phyloP scores from a whole-genome alignment of 2,888 invertebrate species.

The Melipona beecheii region DNA sequence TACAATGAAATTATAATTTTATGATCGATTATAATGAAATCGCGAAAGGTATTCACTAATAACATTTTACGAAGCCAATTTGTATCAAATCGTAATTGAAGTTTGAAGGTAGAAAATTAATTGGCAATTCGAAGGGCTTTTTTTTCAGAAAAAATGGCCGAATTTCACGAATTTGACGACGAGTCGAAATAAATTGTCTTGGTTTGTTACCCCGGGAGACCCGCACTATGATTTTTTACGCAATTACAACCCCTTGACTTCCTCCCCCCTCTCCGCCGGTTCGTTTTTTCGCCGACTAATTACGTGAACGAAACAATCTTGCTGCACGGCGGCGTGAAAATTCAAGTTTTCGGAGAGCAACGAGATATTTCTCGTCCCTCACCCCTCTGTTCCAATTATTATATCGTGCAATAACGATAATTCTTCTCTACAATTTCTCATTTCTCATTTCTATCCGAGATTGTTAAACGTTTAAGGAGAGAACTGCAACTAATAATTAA shows the following conservation, averaged over 20 bases:
- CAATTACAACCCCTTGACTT: constrained; percentile 24
- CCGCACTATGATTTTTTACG: constrained; percentile 25
- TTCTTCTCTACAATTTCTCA: not conserved
- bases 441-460: too few species aligned
- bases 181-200: constrained; percentile 39
- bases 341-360: not conserved
- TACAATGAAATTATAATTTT: too few species aligned
- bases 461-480: not conserved
- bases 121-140: too few species aligned
- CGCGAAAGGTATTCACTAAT: too few species aligned
- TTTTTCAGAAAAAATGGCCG: too few species aligned
- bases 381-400: not conserved
- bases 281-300: constrained; percentile 39
- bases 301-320: constrained; percentile 37
- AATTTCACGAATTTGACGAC: constrained; percentile 37
- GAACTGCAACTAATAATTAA: not conserved
- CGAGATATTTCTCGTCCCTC: not conserved
- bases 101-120: too few species aligned
- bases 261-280: not conserved
- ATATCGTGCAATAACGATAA: not conserved
- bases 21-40: too few species aligned
- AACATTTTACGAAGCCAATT: too few species aligned
- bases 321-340: not conserved
- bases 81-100: too few species aligned
- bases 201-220: constrained; percentile 41